phyloP scores from a whole-genome alignment of 2,113 vertebrate genomes.

The Mobula hypostoma region DNA sequence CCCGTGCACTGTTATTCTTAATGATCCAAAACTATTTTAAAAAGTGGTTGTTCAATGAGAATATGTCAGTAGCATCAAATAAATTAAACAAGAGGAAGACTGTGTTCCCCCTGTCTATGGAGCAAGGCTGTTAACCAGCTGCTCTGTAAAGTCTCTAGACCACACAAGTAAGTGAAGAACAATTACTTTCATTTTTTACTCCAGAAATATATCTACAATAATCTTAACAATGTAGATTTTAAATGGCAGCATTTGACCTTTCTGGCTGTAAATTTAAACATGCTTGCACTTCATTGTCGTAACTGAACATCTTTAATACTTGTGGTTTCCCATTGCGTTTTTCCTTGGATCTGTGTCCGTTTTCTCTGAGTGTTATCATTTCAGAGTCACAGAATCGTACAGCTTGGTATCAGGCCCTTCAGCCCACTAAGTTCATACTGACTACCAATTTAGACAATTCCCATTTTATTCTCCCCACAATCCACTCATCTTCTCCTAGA shows the following conservation, averaged over 20 bases:
- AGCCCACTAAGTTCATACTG: too few relatives aligned
- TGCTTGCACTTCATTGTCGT: not conserved
- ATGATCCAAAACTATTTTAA: conserved; percentile 26
- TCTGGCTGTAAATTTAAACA: not conserved
- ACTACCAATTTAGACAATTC: too few relatives aligned
- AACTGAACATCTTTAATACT: not conserved
- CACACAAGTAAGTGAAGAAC: conserved; percentile 32
- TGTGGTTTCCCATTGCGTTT: not conserved
- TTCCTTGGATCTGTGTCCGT: too few relatives aligned
- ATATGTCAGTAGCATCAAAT: conserved; percentile 33
- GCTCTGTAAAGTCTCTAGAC: not conserved
- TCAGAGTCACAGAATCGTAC: not conserved
- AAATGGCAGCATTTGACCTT: conserved; percentile 26
- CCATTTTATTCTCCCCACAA: too few relatives aligned
- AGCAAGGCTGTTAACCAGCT: conserved; percentile 20
- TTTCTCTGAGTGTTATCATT: not conserved
- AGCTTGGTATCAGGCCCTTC: too few relatives aligned
- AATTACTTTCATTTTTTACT: conserved; percentile 14
- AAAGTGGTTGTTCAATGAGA: conserved; percentile 21
- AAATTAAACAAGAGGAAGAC: conserved; percentile 13
- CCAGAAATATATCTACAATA: conserved; percentile 28
- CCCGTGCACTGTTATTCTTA: conserved; percentile 20
- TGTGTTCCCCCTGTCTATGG: not conserved
- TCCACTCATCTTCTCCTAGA: too few relatives aligned
- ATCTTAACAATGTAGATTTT: conserved; percentile 31